Base-by-base conservation (phyloP, 1,140 invertebrate species). In the Drosophila fuyamai region DNA sequence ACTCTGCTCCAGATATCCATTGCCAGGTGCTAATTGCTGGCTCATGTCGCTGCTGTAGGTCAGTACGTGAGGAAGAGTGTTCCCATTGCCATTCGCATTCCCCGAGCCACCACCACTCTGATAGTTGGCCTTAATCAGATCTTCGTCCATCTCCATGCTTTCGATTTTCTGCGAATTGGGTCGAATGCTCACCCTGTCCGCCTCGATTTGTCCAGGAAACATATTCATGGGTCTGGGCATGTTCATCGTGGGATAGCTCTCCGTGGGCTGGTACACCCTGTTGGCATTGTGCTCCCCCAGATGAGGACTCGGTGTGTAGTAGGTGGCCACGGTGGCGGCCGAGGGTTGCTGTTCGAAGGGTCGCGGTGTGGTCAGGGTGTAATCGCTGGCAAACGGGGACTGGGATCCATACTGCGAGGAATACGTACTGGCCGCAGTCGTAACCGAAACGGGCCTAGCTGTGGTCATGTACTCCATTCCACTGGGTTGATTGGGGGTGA, bases 111-210 rank as follows among this genome's bases (percentile, higher is more conserved):
- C n/a, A 4, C 18, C 76, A 35, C 62, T 55, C 50, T 51, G 55
- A 62, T 84, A 89, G 63, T 48, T 70, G 38, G 59, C 55, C 58
- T 80, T 90, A 72, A 77, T 71, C 51, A 74, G 41, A 50, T 90
- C 84, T 46, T 92, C 91, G 51, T 79, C 41, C 41, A 81, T 66
- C 62, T 92, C 91, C 84, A 92, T 90, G 77, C 91, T 92, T 76
- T 91, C 91, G 70, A 91, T 81, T 80, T 92, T 92, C 32, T 92
- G 81, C 44, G 85, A 81, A 82, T 92, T 91, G 44, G 91, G 91
- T 50, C 91, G 68, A 16, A 92, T 78, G 48, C 77, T 84, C n/a
- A 92, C 79, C 55, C 76, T 81, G 47, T 77, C 74, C 38, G 77
- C 43, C 29, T 91, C 73, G 35, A 91, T 68, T 5, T 75, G 78